A percentile compares a stretch with the other conserved stretches of the same genome.
Conservation (phyloP, 2,888 invertebrate species). For the Pseudoips prasinana region DNA sequence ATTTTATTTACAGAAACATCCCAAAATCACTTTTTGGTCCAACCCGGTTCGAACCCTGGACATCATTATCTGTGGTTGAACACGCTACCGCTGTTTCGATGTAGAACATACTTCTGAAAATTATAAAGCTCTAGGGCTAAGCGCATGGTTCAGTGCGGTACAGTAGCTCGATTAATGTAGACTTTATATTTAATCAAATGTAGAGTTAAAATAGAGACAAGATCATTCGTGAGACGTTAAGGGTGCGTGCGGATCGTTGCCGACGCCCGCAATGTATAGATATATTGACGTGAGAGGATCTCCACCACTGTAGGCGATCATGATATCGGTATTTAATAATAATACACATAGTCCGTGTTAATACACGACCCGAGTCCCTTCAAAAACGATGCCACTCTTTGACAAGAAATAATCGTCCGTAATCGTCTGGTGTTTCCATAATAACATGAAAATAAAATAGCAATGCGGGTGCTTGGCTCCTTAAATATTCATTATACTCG, state of each 20-base stretch:
- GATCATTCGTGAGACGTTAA: constrained; percentile 1
- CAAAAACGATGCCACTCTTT: constrained; percentile 50
- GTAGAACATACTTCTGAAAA: no score
- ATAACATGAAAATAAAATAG: constrained; percentile 56
- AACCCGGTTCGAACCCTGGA: no score
- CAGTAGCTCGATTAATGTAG: no score
- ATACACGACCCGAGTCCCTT: constrained; percentile 22
- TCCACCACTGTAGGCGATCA: constrained; percentile 46
- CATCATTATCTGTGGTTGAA: no score
- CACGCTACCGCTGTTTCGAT: no score
- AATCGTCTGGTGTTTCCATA: constrained; percentile 59
- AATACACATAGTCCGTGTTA: constrained; percentile 35
- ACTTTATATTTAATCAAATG: no score
- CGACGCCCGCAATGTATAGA: constrained; percentile 18
- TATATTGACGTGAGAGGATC: constrained; percentile 45
- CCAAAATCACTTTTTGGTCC: no score
- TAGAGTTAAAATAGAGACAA: no score
- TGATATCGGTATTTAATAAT: constrained; percentile 48
- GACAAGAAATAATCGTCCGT: constrained; percentile 64
- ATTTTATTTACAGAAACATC: no score
- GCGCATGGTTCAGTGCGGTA: no score
- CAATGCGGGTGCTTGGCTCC: constrained; percentile 38
- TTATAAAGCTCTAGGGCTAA: no score
- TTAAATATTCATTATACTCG: constrained; percentile 69
- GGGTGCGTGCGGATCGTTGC: constrained; percentile 29